Conservation (phyloP, 2,797 vertebrate genomes). For the Potorous gilbertii region DNA sequence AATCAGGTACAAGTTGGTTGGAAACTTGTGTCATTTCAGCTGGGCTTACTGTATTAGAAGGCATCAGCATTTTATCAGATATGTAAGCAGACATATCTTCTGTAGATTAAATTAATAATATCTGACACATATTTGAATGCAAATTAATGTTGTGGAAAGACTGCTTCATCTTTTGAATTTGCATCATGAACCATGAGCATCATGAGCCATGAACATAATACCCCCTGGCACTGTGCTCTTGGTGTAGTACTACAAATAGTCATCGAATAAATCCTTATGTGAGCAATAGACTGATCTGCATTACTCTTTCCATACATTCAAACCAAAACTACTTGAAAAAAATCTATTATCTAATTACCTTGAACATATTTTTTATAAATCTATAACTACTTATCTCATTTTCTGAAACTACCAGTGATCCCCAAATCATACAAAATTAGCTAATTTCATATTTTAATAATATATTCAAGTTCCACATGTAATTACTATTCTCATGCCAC, state of each 20-base stretch:
- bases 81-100: neutral
- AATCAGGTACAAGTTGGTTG: neutral
- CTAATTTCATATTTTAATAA: neutral
- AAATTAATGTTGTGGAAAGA: neutral
- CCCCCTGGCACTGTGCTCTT: neutral
- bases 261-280: neutral
- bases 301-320: neutral
- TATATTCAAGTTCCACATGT: neutral
- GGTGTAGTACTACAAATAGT: neutral
- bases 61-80: neutral
- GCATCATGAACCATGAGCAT: neutral
- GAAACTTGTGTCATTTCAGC: neutral
- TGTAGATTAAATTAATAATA: neutral
- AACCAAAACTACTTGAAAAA: neutral
- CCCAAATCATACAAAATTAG: neutral
- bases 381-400: neutral
- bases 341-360: neutral
- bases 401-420: neutral
- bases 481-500: neutral
- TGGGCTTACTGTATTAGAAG: neutral
- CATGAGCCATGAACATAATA: neutral
- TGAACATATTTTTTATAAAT: neutral
- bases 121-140: neutral
- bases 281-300: neutral
- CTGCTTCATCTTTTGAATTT: neutral